phyloP scores from a whole-genome alignment of 2,797 vertebrate species.

The Gastrophryne carolinensis region DNA sequence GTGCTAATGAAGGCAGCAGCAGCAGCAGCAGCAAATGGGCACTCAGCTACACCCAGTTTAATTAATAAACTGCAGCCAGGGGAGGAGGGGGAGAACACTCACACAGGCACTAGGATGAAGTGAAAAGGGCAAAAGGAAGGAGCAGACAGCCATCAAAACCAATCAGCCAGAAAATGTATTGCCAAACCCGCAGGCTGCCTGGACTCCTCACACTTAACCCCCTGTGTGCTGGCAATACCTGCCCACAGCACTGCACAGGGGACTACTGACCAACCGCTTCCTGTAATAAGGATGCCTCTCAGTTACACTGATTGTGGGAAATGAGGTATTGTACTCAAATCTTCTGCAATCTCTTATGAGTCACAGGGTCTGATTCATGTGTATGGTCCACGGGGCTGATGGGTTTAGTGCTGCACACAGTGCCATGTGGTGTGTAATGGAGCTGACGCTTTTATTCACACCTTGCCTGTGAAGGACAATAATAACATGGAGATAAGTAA shows the following conservation, averaged over 20 bases:
- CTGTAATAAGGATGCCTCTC: neutral
- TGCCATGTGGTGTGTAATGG: too few species aligned
- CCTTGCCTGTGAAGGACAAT: too few species aligned
- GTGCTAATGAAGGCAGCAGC: conserved; percentile 20
- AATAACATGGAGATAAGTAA: too few species aligned
- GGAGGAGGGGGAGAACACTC: conserved; percentile 33
- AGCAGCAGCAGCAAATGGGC: conserved; percentile 39
- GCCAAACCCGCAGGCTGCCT: conserved; percentile 37
- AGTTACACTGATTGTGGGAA: neutral
- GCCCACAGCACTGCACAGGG: too few species aligned
- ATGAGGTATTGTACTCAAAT: too few species aligned
- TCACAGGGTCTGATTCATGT: too few species aligned
- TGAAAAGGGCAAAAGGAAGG: conserved; percentile 34
- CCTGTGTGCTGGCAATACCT: neutral
- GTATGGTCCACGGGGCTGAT: too few species aligned
- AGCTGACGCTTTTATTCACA: too few species aligned
- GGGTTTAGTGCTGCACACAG: too few species aligned
- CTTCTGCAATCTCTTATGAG: too few species aligned
- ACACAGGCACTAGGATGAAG: conserved; percentile 58
- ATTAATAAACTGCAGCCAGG: conserved; percentile 39
- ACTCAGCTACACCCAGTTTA: conserved; percentile 1
- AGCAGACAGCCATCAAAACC: conserved; percentile 21
- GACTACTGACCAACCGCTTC: neutral
- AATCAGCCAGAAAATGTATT: conserved; percentile 40
- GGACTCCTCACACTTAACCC: conserved; percentile 23